Base-by-base conservation (phyloP, 2,797 vertebrate genomes). In the Choloepus didactylus region DNA sequence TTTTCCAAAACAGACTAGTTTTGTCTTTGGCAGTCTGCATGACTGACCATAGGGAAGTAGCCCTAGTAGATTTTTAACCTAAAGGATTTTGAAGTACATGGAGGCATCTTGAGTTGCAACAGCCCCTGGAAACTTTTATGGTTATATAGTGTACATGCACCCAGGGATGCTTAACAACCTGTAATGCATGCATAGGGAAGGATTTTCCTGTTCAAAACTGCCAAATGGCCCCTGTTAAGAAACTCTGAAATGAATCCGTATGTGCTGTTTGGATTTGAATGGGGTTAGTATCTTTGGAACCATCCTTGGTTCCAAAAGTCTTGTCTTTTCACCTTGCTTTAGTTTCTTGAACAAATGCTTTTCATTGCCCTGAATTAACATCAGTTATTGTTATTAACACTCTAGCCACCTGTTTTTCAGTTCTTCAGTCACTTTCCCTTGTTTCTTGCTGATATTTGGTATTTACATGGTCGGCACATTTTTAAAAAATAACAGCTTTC, bases 291-390 rank as follows among this genome's bases (percentile, higher is more conserved):
- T 56, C 29, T 77, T 77, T 46, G 66, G 75, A 91, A 91, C 46
- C 25, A 27, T 70, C 41, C n/a, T 59, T 56, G 38, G 31, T 41
- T 79, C 64, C 25, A 29, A 41, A 77, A 83, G 72, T 89, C 7
- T 56, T 62, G 19, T 82, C 64, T n/a, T 92, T 83, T 92, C n/a
- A 76, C 35, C 46, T 83, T 76, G 21, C 70, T 77, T 70, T 89
- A 66, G 15, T 49, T 84, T 89, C 56, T 84, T 93, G 72, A 79
- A 81, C 2, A 49, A 60, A 46, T 88, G 15, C 35, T 95, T 44
- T 62, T 88, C 29, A 31, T 89, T 79, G 46, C 15, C 31, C 31
- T 66, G 49, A 86, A 49, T 84, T 89, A 56, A 85, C 14, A 56
- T 89, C 7, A 49, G 3, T 87, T 62, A 60, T 27, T 70, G 35